Conservation (phyloP, 2,888 invertebrate species). For the Seira sanloemensis region DNA sequence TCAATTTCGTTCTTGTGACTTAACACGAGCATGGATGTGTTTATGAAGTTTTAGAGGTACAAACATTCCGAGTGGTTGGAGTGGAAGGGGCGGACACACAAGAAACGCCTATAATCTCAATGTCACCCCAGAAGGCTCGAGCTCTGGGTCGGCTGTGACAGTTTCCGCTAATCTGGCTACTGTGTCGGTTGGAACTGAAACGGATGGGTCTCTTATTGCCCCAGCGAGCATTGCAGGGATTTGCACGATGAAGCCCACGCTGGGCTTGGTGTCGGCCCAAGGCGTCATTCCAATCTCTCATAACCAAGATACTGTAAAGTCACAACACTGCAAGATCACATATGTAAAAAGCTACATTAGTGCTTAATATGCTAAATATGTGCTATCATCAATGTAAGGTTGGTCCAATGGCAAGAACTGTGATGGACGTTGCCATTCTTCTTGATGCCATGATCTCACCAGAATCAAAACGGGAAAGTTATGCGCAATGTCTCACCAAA, state of each 20-base stretch:
- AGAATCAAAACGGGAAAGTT: constrained; percentile 5
- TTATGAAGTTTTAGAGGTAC: constrained; percentile 53
- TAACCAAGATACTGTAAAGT: constrained; percentile 62
- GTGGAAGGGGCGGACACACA: constrained; percentile 58
- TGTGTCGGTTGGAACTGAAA: constrained; percentile 62
- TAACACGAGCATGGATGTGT: background rate
- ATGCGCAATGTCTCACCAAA: constrained; percentile 13
- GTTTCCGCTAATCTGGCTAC: constrained; percentile 55
- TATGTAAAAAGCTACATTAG: too few relatives aligned
- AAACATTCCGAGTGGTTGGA: constrained; percentile 61
- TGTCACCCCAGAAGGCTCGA: constrained; percentile 47
- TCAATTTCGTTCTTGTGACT: background rate
- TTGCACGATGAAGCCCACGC: constrained; percentile 54
- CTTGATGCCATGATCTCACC: constrained; percentile 25
- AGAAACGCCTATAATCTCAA: constrained; percentile 47
- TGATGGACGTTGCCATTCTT: constrained; percentile 42
- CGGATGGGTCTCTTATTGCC: constrained; percentile 56
- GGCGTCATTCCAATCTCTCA: constrained; percentile 58
- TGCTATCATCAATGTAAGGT: too few relatives aligned
- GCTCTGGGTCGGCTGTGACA: constrained; percentile 53
- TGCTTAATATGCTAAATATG: too few relatives aligned
- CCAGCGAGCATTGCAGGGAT: constrained; percentile 43
- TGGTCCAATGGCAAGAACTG: constrained; percentile 62
- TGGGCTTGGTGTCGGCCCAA: constrained; percentile 38
- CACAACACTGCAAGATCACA: too few relatives aligned